Percentiles rank a stretch among this genome's conserved stretches.
Conservation (phyloP, 2,797 vertebrate species). For the Salarias fasciatus region DNA sequence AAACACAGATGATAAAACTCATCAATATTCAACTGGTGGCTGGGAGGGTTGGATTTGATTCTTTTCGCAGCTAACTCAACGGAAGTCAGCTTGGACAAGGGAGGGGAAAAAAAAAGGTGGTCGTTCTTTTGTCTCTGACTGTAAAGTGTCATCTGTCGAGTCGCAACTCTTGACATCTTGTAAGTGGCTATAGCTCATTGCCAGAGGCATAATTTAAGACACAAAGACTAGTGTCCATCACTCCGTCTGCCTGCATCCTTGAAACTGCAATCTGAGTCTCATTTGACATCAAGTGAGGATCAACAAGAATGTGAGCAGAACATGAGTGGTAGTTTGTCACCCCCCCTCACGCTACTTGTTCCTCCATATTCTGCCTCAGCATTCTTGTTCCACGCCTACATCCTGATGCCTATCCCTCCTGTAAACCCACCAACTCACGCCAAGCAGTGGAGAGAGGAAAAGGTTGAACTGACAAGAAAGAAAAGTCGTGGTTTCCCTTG, state of each 20-base stretch:
- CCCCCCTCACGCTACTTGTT: slow-evolving; percentile 22
- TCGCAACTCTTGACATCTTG: slow-evolving; percentile 80
- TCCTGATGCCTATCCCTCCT: slow-evolving; percentile 40
- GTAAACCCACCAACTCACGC: slow-evolving; percentile 38
- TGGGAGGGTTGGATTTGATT: slow-evolving; percentile 76
- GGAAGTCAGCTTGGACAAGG: slow-evolving; percentile 71
- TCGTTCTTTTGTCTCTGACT: slow-evolving; percentile 70
- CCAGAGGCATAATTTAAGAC: slow-evolving; percentile 76
- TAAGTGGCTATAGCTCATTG: slow-evolving; percentile 78
- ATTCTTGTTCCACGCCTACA: slow-evolving; percentile 48
- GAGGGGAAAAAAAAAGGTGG: slow-evolving; percentile 57
- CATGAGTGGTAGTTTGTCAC: slow-evolving; percentile 25
- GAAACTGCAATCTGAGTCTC: slow-evolving; percentile 60
- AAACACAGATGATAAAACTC: slow-evolving; percentile 98
- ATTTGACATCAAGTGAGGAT: slow-evolving; percentile 72
- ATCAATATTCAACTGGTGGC: slow-evolving; percentile 91
- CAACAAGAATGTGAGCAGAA: slow-evolving; percentile 60
- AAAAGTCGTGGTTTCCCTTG: slow-evolving; percentile 74
- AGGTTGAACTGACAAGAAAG: slow-evolving; percentile 66
- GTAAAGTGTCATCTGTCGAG: slow-evolving; percentile 75
- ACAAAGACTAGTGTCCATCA: slow-evolving; percentile 66
- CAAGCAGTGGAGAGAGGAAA: slow-evolving; percentile 67
- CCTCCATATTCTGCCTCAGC: slow-evolving; percentile 50
- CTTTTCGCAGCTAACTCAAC: slow-evolving; percentile 75
- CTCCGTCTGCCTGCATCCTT: slow-evolving; percentile 55